These are phyloP conservation scores for Drosophila kohkoa DNA, from an alignment of 1,140 invertebrate species.

Conservation along the genomic window DNA sequence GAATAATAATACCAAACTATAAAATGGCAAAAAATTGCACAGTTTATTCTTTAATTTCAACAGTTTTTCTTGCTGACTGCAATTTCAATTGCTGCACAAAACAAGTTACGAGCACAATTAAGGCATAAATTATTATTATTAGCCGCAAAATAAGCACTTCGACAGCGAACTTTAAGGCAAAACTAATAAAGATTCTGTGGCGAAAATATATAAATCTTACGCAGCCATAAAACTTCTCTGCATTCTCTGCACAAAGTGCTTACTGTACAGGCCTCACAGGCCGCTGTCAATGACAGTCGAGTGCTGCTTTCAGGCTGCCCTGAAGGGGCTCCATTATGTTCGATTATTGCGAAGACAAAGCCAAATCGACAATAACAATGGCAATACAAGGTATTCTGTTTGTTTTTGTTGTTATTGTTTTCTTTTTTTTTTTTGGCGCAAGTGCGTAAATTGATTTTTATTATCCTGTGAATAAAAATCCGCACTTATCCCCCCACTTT, in stretches of 20 bases:
- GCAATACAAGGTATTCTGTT: conserved; percentile 9
- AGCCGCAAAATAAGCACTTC: neutral
- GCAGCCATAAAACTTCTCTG: neutral
- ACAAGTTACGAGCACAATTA: neutral
- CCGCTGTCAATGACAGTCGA: conserved; percentile 2
- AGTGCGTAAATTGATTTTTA: conserved; percentile 75
- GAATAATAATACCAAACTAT: neutral
- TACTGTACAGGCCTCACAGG: neutral
- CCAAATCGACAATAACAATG: conserved; percentile 27
- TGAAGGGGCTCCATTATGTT: conserved; percentile 62
- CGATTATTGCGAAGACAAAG: conserved; percentile 66
- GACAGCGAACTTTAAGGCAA: neutral
- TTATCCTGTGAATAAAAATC: conserved; percentile 58
- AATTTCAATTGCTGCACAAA: neutral
- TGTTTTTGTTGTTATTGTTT: neutral
- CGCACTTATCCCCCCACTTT: conserved; percentile 2
- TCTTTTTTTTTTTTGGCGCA: conserved; percentile 11
- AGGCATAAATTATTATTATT: neutral
- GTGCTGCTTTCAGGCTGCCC: neutral
- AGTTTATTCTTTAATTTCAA: neutral
- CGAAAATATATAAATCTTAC: neutral
- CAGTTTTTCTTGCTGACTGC: neutral
- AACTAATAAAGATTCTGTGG: neutral
- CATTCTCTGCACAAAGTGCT: neutral
- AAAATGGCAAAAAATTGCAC: neutral